Conservation (phyloP, 2,888 invertebrate species). For the Calameuta pallipes region DNA sequence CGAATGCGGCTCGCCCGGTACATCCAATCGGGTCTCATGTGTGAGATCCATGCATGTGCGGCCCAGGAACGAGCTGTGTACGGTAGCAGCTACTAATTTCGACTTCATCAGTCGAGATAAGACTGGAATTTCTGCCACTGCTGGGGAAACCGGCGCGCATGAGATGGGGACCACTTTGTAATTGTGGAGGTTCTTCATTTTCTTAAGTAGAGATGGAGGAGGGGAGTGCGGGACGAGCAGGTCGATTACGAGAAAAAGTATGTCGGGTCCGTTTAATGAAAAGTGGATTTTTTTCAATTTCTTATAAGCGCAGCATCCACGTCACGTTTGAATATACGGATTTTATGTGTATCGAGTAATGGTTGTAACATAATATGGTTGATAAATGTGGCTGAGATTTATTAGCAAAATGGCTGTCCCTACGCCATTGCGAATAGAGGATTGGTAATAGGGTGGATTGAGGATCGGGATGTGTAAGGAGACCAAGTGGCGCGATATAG, state of each 20-base stretch:
- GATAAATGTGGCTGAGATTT: background rate
- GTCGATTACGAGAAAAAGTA: background rate
- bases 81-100: conserved; percentile 67
- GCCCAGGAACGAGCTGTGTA: conserved; percentile 49
- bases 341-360: background rate
- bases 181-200: conserved; percentile 34
- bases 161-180: conserved; percentile 3
- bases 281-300: background rate
- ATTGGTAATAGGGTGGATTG: background rate
- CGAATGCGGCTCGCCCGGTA: conserved; percentile 30
- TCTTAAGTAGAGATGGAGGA: conserved; percentile 1
- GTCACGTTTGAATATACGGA: background rate
- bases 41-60: conserved; percentile 36
- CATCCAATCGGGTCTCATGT: conserved; percentile 8
- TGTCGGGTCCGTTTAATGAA: background rate
- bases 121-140: conserved; percentile 57
- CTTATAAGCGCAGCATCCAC: background rate
- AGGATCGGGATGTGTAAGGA: conserved; percentile 4
- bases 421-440: conserved; percentile 9
- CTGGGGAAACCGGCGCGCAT: conserved; percentile 27
- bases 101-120: conserved; percentile 66
- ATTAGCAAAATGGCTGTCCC: background rate
- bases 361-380: background rate
- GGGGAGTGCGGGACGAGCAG: background rate
- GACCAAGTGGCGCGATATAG: conserved; percentile 9